These are phyloP conservation scores for Myotis daubentonii DNA, from an alignment of 2,797 vertebrate species.

Conservation along the genomic window DNA sequence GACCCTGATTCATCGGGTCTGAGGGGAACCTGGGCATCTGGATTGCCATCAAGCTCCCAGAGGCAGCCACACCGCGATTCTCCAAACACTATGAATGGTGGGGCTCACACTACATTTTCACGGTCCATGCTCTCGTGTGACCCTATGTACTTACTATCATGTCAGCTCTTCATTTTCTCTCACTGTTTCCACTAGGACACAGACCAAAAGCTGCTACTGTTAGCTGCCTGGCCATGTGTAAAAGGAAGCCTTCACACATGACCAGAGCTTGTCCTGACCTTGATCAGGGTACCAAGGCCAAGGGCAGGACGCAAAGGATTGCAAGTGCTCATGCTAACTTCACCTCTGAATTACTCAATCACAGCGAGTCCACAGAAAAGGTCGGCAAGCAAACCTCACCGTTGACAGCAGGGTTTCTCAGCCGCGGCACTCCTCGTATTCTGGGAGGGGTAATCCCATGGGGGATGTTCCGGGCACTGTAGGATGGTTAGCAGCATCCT, in stretches of 20 bases:
- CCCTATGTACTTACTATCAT: accelerated
- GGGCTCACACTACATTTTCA: not conserved
- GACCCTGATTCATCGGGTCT: not conserved
- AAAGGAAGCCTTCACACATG: not conserved
- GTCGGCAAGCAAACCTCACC: not conserved
- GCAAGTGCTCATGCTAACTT: not conserved
- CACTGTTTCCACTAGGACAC: not conserved
- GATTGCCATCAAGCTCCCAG: not conserved
- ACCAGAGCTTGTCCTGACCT: not conserved
- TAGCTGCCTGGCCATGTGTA: not conserved
- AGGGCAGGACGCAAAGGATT: not conserved
- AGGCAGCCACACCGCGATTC: accelerated
- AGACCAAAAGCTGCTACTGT: not conserved
- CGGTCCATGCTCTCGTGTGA: not conserved
- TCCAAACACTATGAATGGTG: not conserved
- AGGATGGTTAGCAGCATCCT: not conserved
- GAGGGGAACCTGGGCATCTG: not conserved
- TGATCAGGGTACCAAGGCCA: not conserved
- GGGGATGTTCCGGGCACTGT: not conserved
- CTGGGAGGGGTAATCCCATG: not conserved
- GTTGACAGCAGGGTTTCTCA: not conserved
- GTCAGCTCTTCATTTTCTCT: not conserved
- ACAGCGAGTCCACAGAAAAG: not conserved
- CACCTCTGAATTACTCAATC: not conserved
- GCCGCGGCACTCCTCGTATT: not conserved